phyloP scores from a whole-genome alignment of 2,888 invertebrate genomes.

The Hirtodrosophila cameraria region DNA sequence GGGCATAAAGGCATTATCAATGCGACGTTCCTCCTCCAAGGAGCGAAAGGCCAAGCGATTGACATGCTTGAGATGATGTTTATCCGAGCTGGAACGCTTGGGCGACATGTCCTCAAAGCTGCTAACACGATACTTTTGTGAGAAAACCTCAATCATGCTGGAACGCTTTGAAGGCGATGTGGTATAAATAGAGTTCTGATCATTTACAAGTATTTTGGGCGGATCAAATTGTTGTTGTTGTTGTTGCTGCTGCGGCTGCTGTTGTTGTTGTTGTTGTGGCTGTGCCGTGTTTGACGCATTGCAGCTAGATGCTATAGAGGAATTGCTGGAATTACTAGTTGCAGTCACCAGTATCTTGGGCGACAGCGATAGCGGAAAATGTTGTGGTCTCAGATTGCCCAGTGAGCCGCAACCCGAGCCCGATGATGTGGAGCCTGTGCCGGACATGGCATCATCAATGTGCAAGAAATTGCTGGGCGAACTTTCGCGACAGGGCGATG shows the following conservation, averaged over 20 bases:
- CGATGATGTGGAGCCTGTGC: constrained; percentile 70
- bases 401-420: constrained; percentile 77
- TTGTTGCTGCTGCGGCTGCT: constrained; percentile 50
- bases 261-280: constrained; percentile 39
- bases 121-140: constrained; percentile 84
- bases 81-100: constrained; percentile 67
- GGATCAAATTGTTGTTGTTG: constrained; percentile 83
- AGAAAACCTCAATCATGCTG: constrained; percentile 84
- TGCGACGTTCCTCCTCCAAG: constrained; percentile 84
- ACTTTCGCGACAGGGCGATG: constrained; percentile 82
- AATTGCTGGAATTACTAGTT: constrained; percentile 78
- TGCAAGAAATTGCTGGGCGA: constrained; percentile 82
- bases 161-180: constrained; percentile 84
- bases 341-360: constrained; percentile 82
- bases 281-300: constrained; percentile 16
- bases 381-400: constrained; percentile 80
- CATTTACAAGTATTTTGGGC: constrained; percentile 84
- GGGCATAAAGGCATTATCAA: constrained; percentile 84
- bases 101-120: constrained; percentile 84
- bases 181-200: constrained; percentile 84
- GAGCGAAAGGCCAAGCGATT: constrained; percentile 83
- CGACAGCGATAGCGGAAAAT: constrained; percentile 82
- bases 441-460: constrained; percentile 79
- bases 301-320: constrained; percentile 71
- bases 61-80: constrained; percentile 82